These are phyloP conservation scores for human DNA, from an alignment of 2,113 vertebrate species.

Conservation along the genomic window GRCh38 chr4:83387001-83387500, in stretches of 20 bases:
- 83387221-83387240: background rate
- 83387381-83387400: background rate
- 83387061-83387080: accelerated
- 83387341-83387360: background rate
- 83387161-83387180: background rate
- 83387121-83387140: background rate
- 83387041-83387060: background rate
- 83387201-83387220: background rate
- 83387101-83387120: background rate
- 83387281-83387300: background rate
- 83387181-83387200: background rate
- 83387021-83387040: background rate
- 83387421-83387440: background rate
- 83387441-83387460: background rate
- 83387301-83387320: background rate
- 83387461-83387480: background rate
- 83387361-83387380: background rate
- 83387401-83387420: background rate
- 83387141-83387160: background rate
- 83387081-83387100: too few species aligned
- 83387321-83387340: background rate
- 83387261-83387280: background rate
- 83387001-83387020: background rate
- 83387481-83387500: background rate
- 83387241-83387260: background rate